A percentile compares a stretch with the other conserved stretches of the same genome.
phyloP scores from a whole-genome alignment of 1,140 invertebrate species.

The Leptinotarsa defecta region DNA sequence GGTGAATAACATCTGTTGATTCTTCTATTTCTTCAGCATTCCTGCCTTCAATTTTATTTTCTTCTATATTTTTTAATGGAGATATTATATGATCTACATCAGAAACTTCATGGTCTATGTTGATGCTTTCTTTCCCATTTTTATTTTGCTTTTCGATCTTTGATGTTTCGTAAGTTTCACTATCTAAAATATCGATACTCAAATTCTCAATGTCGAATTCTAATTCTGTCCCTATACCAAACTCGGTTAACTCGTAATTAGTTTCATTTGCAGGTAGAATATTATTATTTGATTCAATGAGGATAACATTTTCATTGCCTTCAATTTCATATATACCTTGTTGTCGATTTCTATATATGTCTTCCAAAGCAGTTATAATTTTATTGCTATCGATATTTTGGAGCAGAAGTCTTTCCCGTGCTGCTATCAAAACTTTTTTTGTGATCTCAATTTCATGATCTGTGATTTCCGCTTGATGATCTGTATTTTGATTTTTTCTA shows the following conservation, averaged over 20 bases:
- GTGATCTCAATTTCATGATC: not conserved
- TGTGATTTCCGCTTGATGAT: not conserved
- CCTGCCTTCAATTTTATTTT: not conserved
- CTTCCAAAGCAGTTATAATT: conserved; percentile 1
- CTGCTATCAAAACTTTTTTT: not conserved
- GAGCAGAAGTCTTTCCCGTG: not conserved
- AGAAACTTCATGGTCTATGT: no score
- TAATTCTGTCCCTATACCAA: no score
- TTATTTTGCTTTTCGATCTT: no score
- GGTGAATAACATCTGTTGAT: not conserved
- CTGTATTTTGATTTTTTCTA: not conserved
- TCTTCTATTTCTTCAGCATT: conserved; percentile 6
- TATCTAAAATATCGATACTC: conserved; percentile 9
- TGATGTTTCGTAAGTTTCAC: not conserved
- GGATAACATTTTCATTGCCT: no score
- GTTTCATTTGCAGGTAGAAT: no score
- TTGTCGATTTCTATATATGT: not conserved
- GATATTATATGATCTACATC: no score
- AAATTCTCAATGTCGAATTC: not conserved
- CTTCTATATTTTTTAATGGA: not conserved
- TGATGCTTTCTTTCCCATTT: no score
- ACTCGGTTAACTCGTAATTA: no score
- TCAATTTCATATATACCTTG: no score
- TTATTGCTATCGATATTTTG: conserved; percentile 5
- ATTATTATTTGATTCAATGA: no score